phyloP scores from a whole-genome alignment of 2,888 invertebrate genomes.

The Hyles lineata region DNA sequence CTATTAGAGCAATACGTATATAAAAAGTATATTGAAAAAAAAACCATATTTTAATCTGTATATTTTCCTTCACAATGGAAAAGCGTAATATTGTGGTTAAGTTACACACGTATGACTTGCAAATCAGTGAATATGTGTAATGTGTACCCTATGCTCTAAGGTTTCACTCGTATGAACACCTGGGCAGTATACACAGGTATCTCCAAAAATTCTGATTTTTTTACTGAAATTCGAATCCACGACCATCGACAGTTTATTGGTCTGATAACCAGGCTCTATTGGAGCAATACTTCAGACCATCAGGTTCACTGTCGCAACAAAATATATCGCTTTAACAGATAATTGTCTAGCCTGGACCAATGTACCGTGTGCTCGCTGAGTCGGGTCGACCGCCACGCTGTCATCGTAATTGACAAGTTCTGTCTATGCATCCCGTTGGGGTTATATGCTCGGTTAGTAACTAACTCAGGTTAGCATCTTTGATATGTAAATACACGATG shows the following conservation, averaged over 20 bases:
- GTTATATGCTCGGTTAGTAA: background rate
- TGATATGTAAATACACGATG: background rate
- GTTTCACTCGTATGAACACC: too few species aligned
- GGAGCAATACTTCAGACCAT: conserved; percentile 66
- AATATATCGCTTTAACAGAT: conserved; percentile 66
- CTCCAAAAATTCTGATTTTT: too few species aligned
- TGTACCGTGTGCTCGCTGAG: conserved; percentile 65
- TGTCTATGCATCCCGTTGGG: conserved; percentile 26
- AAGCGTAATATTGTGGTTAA: too few species aligned
- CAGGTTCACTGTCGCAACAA: conserved; percentile 61
- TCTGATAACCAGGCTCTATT: conserved; percentile 35
- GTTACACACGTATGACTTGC: too few species aligned
- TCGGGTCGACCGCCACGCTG: conserved; percentile 44
- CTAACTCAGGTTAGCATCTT: background rate
- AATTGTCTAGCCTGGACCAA: conserved; percentile 67
- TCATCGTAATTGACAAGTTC: conserved; percentile 32
- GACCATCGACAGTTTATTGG: too few species aligned
- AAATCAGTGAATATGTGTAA: too few species aligned
- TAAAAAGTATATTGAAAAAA: too few species aligned
- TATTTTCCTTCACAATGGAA: too few species aligned
- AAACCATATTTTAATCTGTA: too few species aligned
- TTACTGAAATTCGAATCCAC: too few species aligned
- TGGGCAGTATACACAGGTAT: too few species aligned
- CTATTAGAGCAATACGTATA: conserved; percentile 61
- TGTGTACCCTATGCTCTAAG: too few species aligned